phyloP scores from a whole-genome alignment of 2,797 vertebrate species.

The Anolis apletophallus region DNA sequence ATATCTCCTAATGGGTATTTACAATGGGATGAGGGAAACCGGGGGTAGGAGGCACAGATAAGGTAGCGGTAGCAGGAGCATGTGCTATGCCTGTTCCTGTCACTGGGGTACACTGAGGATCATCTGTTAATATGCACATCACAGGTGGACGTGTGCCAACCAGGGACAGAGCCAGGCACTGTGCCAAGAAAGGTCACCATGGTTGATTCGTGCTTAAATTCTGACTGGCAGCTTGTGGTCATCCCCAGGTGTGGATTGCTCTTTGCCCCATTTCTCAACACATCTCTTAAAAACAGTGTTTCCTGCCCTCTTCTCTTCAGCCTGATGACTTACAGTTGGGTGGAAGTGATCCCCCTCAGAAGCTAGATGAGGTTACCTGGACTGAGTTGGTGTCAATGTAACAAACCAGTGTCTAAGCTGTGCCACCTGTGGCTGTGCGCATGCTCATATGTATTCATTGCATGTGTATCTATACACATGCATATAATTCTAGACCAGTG shows the following conservation, averaged over 20 bases:
- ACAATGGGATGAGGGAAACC: conserved; percentile 9
- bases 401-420: neutral
- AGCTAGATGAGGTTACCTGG: neutral
- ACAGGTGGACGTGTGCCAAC: neutral
- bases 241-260: neutral
- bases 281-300: neutral
- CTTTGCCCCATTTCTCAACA: neutral
- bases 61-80: neutral
- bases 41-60: neutral
- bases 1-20: conserved; percentile 50
- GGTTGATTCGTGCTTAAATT: neutral
- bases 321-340: neutral
- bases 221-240: neutral
- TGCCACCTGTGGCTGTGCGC: neutral
- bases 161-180: neutral
- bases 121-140: conserved; percentile 10
- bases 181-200: conserved; percentile 5
- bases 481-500: too few relatives aligned
- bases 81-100: neutral
- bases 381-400: neutral
- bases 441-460: too few relatives aligned
- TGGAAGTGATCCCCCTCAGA: neutral
- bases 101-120: neutral
- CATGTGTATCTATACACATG: neutral
- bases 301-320: neutral